Base-by-base conservation (phyloP, 2,113 vertebrate species). In the Polyodon spathula region DNA sequence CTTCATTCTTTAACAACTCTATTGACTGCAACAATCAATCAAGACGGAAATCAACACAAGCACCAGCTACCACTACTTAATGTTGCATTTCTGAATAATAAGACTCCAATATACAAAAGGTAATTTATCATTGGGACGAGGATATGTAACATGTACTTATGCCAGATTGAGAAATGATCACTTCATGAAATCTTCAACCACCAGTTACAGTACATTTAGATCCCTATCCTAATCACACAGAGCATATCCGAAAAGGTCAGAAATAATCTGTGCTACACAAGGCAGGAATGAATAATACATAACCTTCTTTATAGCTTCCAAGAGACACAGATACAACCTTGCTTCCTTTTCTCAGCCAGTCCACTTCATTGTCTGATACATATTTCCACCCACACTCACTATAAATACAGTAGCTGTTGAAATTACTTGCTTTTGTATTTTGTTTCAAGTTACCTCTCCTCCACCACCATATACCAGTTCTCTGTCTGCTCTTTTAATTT, bases 91-190 rank as follows among this genome's bases (percentile, higher is more conserved):
- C 10, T 54, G 50, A 59, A 54, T 52, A 64, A 58, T 44, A 27
- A 27, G 48, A 59, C 56, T 41, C 6, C 12, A 56, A 59, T 42
- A 59, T 64, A 46, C 42, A 42, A 64, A 59, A 58, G 56, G 56
- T 40, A 39, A 59, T 64, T 53, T 64, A 44, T 59, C 56, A 59
- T 27, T 42, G 40, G 37, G 38, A 40, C 46, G 52, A 43, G 39
- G 56, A 64, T 59, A 50, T 37, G 40, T 54, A 59, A 50, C 54
- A 44, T 63, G 46, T 17, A 17, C 15, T 40, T 27, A 51, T 60
- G 59, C 48, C 59, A 61, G 39, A 54, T 54, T 59, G 63, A 57
- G 40, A 56, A 56, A 58, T 42, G 62, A 64, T 53, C 43, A 59
- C 42, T 44, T 38, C 37, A 59, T 53, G 48, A 48, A 53, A 52